Conservation (phyloP, 2,797 vertebrate species). For the Botia kubotai region DNA sequence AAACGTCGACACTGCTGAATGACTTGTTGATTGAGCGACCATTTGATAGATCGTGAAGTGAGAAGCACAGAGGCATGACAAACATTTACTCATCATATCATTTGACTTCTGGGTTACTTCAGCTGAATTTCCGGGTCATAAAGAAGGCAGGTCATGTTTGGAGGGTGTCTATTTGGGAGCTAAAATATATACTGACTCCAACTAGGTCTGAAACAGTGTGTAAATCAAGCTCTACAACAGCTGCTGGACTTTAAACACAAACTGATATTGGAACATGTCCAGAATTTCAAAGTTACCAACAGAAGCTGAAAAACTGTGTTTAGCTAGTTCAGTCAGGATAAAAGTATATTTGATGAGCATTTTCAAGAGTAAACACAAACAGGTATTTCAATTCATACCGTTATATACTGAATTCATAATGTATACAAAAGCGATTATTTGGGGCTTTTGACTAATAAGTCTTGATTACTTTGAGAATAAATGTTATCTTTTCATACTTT, state of each 20-base stretch:
- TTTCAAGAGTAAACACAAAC: neutral
- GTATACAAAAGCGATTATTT: neutral
- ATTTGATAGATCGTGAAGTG: neutral
- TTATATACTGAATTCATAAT: neutral
- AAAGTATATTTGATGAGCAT: neutral
- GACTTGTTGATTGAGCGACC: conserved; percentile 6
- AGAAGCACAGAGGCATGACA: neutral
- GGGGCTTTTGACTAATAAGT: neutral
- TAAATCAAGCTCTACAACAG: conserved; percentile 39
- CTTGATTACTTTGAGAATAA: neutral
- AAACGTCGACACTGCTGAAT: neutral
- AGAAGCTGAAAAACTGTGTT: conserved; percentile 1
- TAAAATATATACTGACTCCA: conserved; percentile 24
- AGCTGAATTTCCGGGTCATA: conserved; percentile 3
- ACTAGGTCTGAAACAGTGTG: conserved; percentile 5
- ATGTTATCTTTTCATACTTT: neutral
- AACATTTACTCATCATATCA: neutral
- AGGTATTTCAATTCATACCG: neutral
- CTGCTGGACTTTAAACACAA: conserved; percentile 19
- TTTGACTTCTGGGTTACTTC: conserved; percentile 38
- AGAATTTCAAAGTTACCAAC: conserved; percentile 13
- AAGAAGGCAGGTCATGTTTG: conserved; percentile 24
- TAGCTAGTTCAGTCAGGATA: neutral
- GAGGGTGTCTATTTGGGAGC: conserved; percentile 38
- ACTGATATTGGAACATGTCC: neutral